Percentiles rank a stretch among this genome's conserved stretches.
Evolutionary conservation across 2,113 vertebrate genomes (phyloP).

Genomic region (Thermophis baileyi): DNA sequence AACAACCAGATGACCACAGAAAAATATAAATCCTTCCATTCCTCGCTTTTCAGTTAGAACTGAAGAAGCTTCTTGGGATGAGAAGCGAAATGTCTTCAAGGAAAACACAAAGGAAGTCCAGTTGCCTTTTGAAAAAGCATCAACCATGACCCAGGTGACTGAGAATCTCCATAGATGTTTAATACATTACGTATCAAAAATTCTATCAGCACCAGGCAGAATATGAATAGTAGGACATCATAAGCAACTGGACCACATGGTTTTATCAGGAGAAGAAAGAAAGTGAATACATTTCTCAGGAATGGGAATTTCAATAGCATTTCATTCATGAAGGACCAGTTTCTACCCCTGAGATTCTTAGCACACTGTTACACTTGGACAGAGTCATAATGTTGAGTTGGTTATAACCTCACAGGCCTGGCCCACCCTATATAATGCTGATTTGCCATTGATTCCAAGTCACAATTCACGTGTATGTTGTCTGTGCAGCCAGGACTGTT

Average conservation of each 20-base stretch:
- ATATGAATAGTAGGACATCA: constrained; percentile 46
- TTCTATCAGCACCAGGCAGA: constrained; percentile 30
- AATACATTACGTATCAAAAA: constrained; percentile 55
- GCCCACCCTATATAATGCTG: background rate
- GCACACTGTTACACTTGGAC: background rate
- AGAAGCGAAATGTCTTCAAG: no score
- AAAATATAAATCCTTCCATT: no score
- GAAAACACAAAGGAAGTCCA: no score
- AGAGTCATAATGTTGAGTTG: background rate
- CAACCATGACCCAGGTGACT: no score
- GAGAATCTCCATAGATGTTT: constrained; percentile 19
- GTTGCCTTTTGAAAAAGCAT: no score
- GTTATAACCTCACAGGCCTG: background rate
- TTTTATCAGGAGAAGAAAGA: constrained; percentile 41
- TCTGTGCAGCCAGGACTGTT: background rate
- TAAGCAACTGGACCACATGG: constrained; percentile 42
- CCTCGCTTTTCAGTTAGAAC: no score
- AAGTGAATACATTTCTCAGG: constrained; percentile 39
- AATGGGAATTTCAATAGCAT: constrained; percentile 11
- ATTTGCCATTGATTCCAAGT: background rate
- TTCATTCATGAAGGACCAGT: background rate
- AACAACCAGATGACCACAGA: no score
- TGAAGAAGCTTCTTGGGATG: no score
- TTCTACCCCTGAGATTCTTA: background rate
- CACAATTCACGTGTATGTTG: background rate